Base-by-base conservation (phyloP, 2,797 vertebrate genomes). In the Lophius americanus region DNA sequence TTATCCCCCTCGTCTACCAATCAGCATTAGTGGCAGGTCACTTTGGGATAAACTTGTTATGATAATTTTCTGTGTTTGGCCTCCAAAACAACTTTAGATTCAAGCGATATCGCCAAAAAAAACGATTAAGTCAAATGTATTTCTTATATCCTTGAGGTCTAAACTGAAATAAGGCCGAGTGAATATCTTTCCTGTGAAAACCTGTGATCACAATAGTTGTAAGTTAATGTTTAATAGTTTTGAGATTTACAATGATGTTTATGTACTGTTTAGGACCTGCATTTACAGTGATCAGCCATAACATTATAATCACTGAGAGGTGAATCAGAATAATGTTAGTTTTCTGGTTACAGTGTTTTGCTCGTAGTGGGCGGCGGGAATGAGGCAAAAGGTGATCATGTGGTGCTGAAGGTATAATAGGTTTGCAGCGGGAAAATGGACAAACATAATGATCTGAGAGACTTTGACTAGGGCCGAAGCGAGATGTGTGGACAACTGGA, bases 11-110 rank as follows among this genome's bases (percentile, higher is more conserved):
- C 82, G 75, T 75, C 61, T 60, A 71, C 74, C 76, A 89, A 89
- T 89, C 85, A 83, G 63, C 76, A 79, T 83, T 85, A 88, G 73
- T 52, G 72, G 76, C 76, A 57, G 82, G 78, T 84, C 75, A 70
- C 65, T 68, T 74, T 52, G 51, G 53, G 57, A 44, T 39, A 3
- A 37, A 37, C 36, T 59, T 60, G n/a, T 23, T 71, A 60, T 70
- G 33, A 57, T 53, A 44, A 2, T 62, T 78, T 70, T 35, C 14
- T 38, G 39, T 32, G 14, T 73, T 35, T 72, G 60, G 7, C 62
- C 68, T 58, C 5, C 13, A 47, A 75, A 36, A 67, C 36, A 49
- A 14, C 52, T 46, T 60, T 35, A 47, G 6, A 33, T 57, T 42
- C 61, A 35, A 69, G 56, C 64, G 8, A 57, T 58, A 42, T 64